Evolutionary conservation across 2,888 invertebrate genomes (phyloP).

Genomic region (Cheilosia urbana): DNA sequence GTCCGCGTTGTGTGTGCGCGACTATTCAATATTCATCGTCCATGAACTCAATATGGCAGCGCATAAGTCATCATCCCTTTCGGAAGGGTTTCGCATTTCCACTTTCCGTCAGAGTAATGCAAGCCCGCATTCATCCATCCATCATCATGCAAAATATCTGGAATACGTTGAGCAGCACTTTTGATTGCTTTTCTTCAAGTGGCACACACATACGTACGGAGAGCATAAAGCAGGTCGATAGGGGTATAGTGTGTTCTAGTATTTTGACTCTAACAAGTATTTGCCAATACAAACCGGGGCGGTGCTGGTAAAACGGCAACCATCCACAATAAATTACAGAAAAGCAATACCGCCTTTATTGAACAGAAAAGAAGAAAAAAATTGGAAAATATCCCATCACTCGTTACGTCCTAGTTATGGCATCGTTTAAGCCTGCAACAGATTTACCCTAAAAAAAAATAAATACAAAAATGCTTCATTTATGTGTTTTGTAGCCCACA

Average conservation of each 20-base stretch:
- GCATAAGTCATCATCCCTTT: slow-evolving; percentile 18
- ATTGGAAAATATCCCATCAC: slow-evolving; percentile 61
- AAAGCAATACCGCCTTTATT: slow-evolving; percentile 70
- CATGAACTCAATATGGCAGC: slow-evolving; percentile 59
- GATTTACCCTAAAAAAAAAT: slow-evolving; percentile 53
- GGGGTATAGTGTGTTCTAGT: slow-evolving; percentile 53
- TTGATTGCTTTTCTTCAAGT: slow-evolving; percentile 72
- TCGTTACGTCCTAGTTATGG: slow-evolving; percentile 67
- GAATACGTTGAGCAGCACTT: slow-evolving; percentile 71
- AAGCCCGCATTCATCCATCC: slow-evolving; percentile 60
- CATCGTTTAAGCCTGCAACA: slow-evolving; percentile 63
- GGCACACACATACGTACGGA: slow-evolving; percentile 8
- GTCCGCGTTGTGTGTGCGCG: background rate
- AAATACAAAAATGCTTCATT: slow-evolving; percentile 41
- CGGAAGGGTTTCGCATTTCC: slow-evolving; percentile 33
- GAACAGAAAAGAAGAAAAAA: slow-evolving; percentile 9
- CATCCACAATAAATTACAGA: slow-evolving; percentile 70
- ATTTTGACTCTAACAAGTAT: slow-evolving; percentile 71
- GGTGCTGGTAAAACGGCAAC: slow-evolving; percentile 48
- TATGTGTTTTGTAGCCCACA: slow-evolving; percentile 28
- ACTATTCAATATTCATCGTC: slow-evolving; percentile 48
- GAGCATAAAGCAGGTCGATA: slow-evolving; percentile 29
- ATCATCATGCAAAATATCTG: slow-evolving; percentile 73
- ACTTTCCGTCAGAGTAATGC: slow-evolving; percentile 51
- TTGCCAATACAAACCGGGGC: slow-evolving; percentile 57